Base-by-base conservation (phyloP, 2,113 vertebrate genomes). In the Chroicocephalus ridibundus region DNA sequence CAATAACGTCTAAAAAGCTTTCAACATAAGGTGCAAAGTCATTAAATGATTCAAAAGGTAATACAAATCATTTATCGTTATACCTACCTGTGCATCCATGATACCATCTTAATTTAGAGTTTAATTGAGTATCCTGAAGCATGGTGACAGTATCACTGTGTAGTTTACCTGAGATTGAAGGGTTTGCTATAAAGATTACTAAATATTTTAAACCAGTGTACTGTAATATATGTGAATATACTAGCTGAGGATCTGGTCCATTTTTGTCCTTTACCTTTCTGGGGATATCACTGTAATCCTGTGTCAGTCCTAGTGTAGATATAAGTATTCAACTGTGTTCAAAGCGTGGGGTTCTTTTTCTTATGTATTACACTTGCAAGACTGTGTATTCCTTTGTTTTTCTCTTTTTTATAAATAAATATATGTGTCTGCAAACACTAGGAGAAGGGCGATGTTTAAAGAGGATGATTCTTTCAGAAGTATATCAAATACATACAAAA, bases 321-420 rank as follows among this genome's bases (percentile, higher is more conserved):
- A 52, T 6, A 5, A 64, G 5, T 60, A n/a, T 26, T 52, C 6
- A 51, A 47, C 6, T 4, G 34, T n/a, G 6, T 58, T 65, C 20
- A n/a, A 52, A 80, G 4, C 25, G 9, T 49, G 6, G 0, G 16
- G 0, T 2, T 1, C 40, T 60, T 72, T 77, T 66, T 12, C 5
- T 21, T 34, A 20, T 36, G 64, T 80, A 44, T 69, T 79, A 25
- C 0, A 1, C 47, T 83, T 65, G 5, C 13, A 88, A 51, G 17
- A 20, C 7, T 77, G 1, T 58, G 11, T 20, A 40, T 83, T 44
- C 14, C 20, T 85, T 29, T 68, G 5, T n/a, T 70, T 65, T 86
- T 38, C 4, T 38, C 7, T 57, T 25, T 42, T 64, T 81, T 20
- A 8, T 49, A 6, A 16, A 29, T 19, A 82, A 61, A 52, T 32